These are phyloP conservation scores for Castor canadensis DNA, from an alignment of 2,113 vertebrate genomes.

Conservation along the genomic window DNA sequence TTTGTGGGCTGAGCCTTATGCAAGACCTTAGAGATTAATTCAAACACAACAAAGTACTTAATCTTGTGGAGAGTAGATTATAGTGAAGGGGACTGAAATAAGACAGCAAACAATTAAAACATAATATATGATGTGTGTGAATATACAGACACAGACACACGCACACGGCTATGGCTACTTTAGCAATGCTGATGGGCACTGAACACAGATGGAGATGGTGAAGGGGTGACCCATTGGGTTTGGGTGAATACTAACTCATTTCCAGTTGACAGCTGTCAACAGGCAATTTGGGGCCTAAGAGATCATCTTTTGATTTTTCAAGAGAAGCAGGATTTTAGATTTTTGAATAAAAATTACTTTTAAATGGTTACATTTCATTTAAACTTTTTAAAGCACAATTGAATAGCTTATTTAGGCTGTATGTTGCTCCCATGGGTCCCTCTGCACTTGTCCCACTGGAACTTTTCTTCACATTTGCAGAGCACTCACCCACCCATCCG, in stretches of 20 bases:
- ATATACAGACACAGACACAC: no score
- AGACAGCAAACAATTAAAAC: neutral
- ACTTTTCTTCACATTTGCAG: neutral
- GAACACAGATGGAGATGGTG: no score
- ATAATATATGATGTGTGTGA: neutral
- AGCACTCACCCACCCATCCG: neutral
- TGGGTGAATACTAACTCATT: neutral
- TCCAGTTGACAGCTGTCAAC: neutral
- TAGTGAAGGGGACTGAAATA: neutral
- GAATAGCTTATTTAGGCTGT: neutral
- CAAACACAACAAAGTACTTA: neutral
- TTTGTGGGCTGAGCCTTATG: neutral
- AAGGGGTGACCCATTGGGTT: no score
- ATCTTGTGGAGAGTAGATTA: neutral
- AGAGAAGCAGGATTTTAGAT: neutral
- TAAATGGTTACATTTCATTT: neutral
- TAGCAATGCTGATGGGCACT: neutral
- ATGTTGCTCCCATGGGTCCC: no score
- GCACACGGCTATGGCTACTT: neutral
- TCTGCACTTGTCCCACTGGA: accelerated
- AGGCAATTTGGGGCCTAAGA: neutral
- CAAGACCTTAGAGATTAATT: neutral
- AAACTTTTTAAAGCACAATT: neutral
- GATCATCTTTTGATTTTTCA: neutral
- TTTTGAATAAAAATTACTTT: conserved; percentile 29